Conservation (phyloP, 2,113 vertebrate genomes). For the Phoxinus phoxinus region DNA sequence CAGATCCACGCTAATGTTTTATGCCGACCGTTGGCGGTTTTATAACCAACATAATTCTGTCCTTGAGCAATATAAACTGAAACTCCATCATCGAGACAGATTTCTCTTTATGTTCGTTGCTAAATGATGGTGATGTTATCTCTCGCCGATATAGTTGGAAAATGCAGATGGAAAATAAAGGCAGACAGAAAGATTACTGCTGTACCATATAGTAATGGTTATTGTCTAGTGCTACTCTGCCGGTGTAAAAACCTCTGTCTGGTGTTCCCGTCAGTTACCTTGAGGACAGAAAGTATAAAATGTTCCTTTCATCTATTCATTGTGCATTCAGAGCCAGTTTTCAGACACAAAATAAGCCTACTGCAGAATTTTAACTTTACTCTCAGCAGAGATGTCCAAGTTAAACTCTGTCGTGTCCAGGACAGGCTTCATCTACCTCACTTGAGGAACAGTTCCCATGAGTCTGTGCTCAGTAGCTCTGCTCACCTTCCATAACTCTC, state of each 20-base stretch:
- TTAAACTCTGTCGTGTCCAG: conserved; percentile 44
- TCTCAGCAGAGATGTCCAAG: conserved; percentile 45
- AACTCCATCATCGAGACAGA: conserved; percentile 55
- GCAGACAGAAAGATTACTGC: conserved; percentile 47
- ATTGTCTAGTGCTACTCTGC: conserved; percentile 3
- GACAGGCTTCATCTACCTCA: conserved; percentile 30
- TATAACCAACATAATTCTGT: conserved; percentile 54
- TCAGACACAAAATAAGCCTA: conserved; percentile 40
- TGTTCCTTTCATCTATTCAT: conserved; percentile 28
- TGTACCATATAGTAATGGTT: conserved; percentile 21
- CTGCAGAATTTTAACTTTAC: conserved; percentile 46
- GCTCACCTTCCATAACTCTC: conserved; percentile 30
- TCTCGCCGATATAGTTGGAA: conserved; percentile 54
- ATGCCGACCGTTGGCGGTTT: conserved; percentile 48
- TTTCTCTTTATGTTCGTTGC: conserved; percentile 58
- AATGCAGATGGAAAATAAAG: conserved; percentile 57
- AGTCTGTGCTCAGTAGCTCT: conserved; percentile 45
- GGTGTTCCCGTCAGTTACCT: conserved; percentile 31
- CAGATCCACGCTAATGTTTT: conserved; percentile 46
- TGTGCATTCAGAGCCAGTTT: conserved; percentile 31
- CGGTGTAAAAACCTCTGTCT: conserved; percentile 24
- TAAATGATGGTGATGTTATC: conserved; percentile 58
- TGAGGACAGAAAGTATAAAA: conserved; percentile 45
- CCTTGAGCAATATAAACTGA: conserved; percentile 54
- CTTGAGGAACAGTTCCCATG: conserved; percentile 38